Evolutionary conservation across 2,797 vertebrate species (phyloP).

Genomic region (Paedocypris micromegethes): DNA sequence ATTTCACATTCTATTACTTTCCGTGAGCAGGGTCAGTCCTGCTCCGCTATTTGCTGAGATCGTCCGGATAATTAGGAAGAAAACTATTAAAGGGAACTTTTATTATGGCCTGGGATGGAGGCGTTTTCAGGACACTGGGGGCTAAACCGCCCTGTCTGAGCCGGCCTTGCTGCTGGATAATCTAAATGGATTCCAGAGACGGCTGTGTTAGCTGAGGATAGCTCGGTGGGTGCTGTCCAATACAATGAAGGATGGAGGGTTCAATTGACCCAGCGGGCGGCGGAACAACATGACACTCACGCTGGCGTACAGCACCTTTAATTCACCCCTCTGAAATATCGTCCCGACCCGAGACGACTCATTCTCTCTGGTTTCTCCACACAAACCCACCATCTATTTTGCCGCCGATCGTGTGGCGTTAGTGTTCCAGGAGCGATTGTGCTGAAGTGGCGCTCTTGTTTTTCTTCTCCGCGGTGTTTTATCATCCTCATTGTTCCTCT

Average conservation of each 20-base stretch:
- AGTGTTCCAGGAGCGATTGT: conserved; percentile 12
- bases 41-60: too few species aligned
- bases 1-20: too few species aligned
- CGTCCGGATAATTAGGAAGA: too few species aligned
- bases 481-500: conserved; percentile 21
- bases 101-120: background rate
- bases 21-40: too few species aligned
- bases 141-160: conserved; percentile 17
- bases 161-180: conserved; percentile 19
- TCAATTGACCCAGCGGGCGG: background rate
- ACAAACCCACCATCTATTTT: conserved; percentile 15
- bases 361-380: conserved; percentile 15
- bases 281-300: conserved; percentile 1
- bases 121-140: conserved; percentile 2
- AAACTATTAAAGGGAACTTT: background rate
- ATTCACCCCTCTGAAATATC: conserved; percentile 3
- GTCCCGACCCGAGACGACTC: conserved; percentile 2
- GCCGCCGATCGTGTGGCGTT: conserved; percentile 16
- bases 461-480: conserved; percentile 20
- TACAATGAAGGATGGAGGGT: conserved; percentile 16
- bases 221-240: conserved; percentile 28
- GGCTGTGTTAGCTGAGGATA: conserved; percentile 22
- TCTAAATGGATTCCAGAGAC: conserved; percentile 26
- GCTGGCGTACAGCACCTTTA: background rate
- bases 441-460: conserved; percentile 15